Base-by-base conservation (phyloP, 1,140 invertebrate species). In the Drepana arcuata region DNA sequence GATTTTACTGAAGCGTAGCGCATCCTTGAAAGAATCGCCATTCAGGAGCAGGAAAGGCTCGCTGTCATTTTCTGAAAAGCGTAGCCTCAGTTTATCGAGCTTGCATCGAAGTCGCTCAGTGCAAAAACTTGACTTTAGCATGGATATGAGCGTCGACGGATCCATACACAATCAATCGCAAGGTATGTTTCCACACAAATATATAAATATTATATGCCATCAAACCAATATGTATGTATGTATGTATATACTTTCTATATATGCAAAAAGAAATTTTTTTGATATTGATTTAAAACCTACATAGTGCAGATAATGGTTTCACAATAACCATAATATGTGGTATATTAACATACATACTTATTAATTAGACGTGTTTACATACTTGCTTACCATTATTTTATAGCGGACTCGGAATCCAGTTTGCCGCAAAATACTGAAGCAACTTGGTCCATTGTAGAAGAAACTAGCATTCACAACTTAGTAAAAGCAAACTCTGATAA, bases 121-220 rank as follows among this genome's bases (percentile, higher is more conserved):
- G 4, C 73, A 80, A 40, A 80, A 79, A 36, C 49, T 80, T 7
- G 81, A 84, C 41, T 82, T 81, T 29, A 81, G 74, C 54, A 80
- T 81, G 74, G 79, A 84, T 29, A 81, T 83, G 62, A 84, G 81
- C 31, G 34, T 80, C 18, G 83, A 84, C 48, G 64, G 59, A 9
- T 84, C 79, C 0, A 30, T 72, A 14, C 65, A 77, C 39, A 61
- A 69, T 39, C 53, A 48, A 27, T 65, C 57, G 23, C 65, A 72
- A 58, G 71, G 72, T 67, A 63, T 45, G 48, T 39, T 14, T 41
- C 7, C n/a, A n/a, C n/a, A n/a, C n/a, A n/a, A n/a, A n/a, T n/a
- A n/a, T n/a, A n/a, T n/a, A n/a, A n/a, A n/a, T n/a, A n/a, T n/a
- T n/a, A n/a, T n/a, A n/a, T n/a, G n/a, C n/a, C n/a, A n/a, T n/a